Percentiles rank a stretch among this genome's conserved stretches.
These are phyloP conservation scores for Trichoplusia ni DNA, from an alignment of 1,140 invertebrate genomes.

Conservation along the genomic window DNA sequence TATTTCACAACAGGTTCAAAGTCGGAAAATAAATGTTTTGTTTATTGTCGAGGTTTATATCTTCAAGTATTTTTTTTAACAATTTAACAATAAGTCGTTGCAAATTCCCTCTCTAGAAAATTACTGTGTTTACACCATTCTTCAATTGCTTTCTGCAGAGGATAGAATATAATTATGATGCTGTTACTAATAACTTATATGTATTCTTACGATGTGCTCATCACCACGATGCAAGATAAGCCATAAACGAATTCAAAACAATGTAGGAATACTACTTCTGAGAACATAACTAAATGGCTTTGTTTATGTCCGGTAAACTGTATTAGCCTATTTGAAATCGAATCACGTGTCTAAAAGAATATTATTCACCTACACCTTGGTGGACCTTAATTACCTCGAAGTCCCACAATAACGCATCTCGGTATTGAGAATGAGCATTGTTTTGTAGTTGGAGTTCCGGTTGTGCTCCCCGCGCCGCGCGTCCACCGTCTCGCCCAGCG, in stretches of 20 bases:
- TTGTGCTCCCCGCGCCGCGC: constrained; percentile 50
- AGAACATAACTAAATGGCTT: no score
- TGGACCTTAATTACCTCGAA: constrained; percentile 9
- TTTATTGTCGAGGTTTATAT: no score
- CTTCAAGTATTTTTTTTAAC: no score
- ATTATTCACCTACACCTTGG: not conserved
- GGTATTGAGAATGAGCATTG: constrained; percentile 47
- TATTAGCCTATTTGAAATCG: not conserved
- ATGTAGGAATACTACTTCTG: no score
- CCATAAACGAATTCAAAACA: no score
- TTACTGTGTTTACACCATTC: constrained; percentile 21
- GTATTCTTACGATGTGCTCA: no score
- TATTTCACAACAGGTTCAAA: not conserved
- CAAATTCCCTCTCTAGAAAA: constrained; percentile 17
- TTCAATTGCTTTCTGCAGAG: no score
- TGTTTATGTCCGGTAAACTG: not conserved
- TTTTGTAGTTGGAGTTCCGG: constrained; percentile 63
- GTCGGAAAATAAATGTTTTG: no score
- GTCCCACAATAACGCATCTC: constrained; percentile 34
- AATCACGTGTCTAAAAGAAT: constrained; percentile 5
- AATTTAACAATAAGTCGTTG: constrained; percentile 43
- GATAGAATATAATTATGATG: no score
- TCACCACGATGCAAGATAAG: no score
- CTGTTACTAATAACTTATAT: no score
- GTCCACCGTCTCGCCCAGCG: constrained; percentile 36